A percentile compares a stretch with the other conserved stretches of the same genome.
Evolutionary conservation across 1,140 invertebrate genomes (phyloP).

Genomic region (Chrysoperla carnea): DNA sequence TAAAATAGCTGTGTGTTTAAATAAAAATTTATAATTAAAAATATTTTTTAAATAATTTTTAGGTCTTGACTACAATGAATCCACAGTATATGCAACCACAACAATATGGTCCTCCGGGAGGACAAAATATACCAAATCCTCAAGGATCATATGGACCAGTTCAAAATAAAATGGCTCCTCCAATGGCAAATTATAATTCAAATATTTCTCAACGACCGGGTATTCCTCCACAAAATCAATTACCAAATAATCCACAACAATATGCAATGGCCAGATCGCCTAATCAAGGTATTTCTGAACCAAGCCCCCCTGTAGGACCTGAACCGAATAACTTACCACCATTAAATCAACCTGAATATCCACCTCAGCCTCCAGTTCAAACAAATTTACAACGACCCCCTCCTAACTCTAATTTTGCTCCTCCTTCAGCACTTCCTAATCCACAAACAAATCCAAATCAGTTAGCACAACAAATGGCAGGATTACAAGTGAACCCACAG

Average conservation of each 20-base stretch:
- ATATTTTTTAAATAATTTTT: too few species aligned
- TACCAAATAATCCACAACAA: not conserved
- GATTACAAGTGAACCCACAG: not conserved
- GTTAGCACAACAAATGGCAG: constrained; percentile 1
- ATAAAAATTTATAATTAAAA: too few species aligned
- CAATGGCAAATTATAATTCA: too few species aligned
- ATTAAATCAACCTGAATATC: too few species aligned
- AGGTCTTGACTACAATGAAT: constrained; percentile 13
- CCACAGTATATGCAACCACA: constrained; percentile 17
- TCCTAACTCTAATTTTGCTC: not conserved
- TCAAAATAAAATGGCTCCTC: not conserved
- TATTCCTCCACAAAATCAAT: constrained; percentile 4
- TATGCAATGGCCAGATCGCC: not conserved
- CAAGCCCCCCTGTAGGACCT: not conserved
- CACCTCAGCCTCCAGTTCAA: not conserved
- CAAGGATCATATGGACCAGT: not conserved
- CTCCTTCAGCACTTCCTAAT: not conserved
- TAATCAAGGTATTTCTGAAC: not conserved
- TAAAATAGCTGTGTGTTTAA: too few species aligned
- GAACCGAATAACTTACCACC: too few species aligned
- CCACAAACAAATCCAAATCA: constrained; percentile 3
- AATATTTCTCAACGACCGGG: too few species aligned
- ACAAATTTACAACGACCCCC: not conserved
- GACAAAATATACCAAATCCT: constrained; percentile 4
- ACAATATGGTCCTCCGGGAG: constrained; percentile 8